Base-by-base conservation (phyloP, 2,888 invertebrate species). In the Thyatira batis region DNA sequence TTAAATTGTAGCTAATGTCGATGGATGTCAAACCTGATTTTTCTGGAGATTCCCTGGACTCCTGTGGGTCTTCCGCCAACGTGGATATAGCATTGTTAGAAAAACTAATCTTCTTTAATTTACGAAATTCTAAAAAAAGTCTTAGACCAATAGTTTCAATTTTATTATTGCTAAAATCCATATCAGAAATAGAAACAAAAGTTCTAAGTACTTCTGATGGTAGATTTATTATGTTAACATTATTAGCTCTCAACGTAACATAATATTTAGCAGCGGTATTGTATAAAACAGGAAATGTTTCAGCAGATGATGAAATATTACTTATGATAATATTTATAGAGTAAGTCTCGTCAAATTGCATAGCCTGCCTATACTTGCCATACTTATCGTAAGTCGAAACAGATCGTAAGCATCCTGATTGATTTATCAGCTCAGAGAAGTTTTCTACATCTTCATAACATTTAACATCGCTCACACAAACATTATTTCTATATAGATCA, bases 1-100 rank as follows among this genome's bases (percentile, higher is more conserved):
- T 58, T 21, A 20, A 25, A 39, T 65, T 65, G 49, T 58, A 28
- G 33, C 65, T 65, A 4, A 65, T 49, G 28, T 65, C 60, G 46
- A 65, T 46, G 6, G 23, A 30, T 45, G 45, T 50, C 4, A 55
- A 8, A n/a, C 21, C 20, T 3, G 44, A 48, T 13, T 4, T n/a
- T 13, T 25, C 9, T 45, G 10, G 11, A 3, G 17, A 1, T 25
- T 3, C 1, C 5, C 8, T n/a, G 3, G 11, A 11, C 1, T 46
- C 20, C 0, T 43, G 39, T 17, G 20, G 13, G 3, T 49, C 44
- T 23, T 58, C 49, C 8, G 28, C 43, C 13, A 39, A 39, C 3
- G 39, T 39, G 8, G 50, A 39, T 33, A 60, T 60, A n/a, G 43
- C 33, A 25, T 60, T 60, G 30, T 51, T 20, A 0, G 60, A 55